Evolutionary conservation across 1,140 invertebrate genomes (phyloP).

Genomic region (Ceratina calcarata): DNA sequence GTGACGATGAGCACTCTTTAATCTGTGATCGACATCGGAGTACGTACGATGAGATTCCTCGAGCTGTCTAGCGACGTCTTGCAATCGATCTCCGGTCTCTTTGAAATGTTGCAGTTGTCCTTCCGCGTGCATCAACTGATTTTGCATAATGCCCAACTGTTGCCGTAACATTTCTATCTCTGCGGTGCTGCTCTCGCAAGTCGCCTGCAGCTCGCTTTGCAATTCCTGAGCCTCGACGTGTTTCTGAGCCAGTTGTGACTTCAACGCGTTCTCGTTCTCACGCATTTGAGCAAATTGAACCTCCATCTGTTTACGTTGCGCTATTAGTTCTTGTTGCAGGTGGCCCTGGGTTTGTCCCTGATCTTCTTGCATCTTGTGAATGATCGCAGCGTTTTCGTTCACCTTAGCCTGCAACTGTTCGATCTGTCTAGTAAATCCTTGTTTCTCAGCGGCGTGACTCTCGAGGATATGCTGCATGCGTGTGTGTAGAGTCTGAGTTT

Average conservation of each 20-base stretch:
- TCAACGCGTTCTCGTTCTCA: slow-evolving; percentile 79
- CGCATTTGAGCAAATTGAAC: slow-evolving; percentile 78
- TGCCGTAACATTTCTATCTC: slow-evolving; percentile 78
- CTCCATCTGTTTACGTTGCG: slow-evolving; percentile 81
- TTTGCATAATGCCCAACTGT: slow-evolving; percentile 79
- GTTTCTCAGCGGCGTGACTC: slow-evolving; percentile 81
- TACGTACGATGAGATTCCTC: slow-evolving; percentile 82
- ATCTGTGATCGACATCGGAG: slow-evolving; percentile 81
- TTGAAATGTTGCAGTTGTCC: slow-evolving; percentile 74
- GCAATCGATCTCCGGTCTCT: slow-evolving; percentile 71
- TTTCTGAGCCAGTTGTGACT: slow-evolving; percentile 79
- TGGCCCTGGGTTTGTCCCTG: slow-evolving; percentile 79
- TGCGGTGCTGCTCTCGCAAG: slow-evolving; percentile 76
- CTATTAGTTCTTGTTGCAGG: slow-evolving; percentile 78
- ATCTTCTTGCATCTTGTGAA: slow-evolving; percentile 82
- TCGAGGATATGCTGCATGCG: slow-evolving; percentile 84
- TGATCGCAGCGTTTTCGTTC: slow-evolving; percentile 82
- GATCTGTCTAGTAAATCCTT: slow-evolving; percentile 77
- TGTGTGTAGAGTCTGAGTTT: slow-evolving; percentile 82
- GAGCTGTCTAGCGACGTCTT: slow-evolving; percentile 82
- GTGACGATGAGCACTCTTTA: slow-evolving; percentile 76
- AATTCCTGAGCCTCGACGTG: slow-evolving; percentile 81
- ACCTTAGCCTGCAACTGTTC: slow-evolving; percentile 83
- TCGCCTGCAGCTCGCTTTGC: slow-evolving; percentile 80
- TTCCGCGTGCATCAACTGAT: slow-evolving; percentile 74